These are phyloP conservation scores for Pachypanchax playfairii DNA, from an alignment of 2,113 vertebrate species.

Conservation along the genomic window DNA sequence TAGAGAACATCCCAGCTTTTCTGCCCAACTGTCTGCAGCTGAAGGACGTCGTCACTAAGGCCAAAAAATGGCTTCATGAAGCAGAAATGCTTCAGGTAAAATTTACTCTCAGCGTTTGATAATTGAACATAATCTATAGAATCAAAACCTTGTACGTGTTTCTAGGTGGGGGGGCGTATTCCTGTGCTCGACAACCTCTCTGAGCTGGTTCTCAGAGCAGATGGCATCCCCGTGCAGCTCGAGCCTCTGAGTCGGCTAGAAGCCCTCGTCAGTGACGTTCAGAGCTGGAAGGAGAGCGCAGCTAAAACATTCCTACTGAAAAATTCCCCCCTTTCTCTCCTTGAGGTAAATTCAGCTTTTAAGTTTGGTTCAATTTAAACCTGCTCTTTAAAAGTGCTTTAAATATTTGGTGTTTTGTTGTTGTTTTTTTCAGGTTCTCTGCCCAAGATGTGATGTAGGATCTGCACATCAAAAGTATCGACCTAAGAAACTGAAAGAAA, in stretches of 20 bases:
- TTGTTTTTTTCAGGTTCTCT: constrained; percentile 84
- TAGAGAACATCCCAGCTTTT: constrained; percentile 91
- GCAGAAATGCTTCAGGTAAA: constrained; percentile 91
- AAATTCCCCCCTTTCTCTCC: constrained; percentile 86
- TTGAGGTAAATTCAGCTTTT: constrained; percentile 82
- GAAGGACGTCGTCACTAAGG: constrained; percentile 86
- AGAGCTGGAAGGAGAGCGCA: constrained; percentile 93
- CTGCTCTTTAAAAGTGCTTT: neutral
- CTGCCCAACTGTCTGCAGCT: constrained; percentile 87
- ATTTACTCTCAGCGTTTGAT: neutral
- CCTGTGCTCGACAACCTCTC: constrained; percentile 88
- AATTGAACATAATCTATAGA: neutral
- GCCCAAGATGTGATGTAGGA: constrained; percentile 89
- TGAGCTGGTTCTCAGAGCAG: constrained; percentile 88
- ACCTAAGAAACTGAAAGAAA: constrained; percentile 89
- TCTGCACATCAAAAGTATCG: constrained; percentile 82
- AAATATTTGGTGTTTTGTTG: neutral
- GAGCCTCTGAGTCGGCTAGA: constrained; percentile 88
- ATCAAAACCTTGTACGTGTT: constrained; percentile 17
- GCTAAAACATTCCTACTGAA: constrained; percentile 89
- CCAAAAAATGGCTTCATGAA: constrained; percentile 92
- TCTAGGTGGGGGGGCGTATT: constrained; percentile 88
- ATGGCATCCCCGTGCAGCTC: constrained; percentile 88
- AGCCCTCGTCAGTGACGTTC: constrained; percentile 86
- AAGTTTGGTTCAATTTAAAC: neutral